phyloP scores from a whole-genome alignment of 64 coral and sea anemone genomes.

The Astreopora myriophthalma region DNA sequence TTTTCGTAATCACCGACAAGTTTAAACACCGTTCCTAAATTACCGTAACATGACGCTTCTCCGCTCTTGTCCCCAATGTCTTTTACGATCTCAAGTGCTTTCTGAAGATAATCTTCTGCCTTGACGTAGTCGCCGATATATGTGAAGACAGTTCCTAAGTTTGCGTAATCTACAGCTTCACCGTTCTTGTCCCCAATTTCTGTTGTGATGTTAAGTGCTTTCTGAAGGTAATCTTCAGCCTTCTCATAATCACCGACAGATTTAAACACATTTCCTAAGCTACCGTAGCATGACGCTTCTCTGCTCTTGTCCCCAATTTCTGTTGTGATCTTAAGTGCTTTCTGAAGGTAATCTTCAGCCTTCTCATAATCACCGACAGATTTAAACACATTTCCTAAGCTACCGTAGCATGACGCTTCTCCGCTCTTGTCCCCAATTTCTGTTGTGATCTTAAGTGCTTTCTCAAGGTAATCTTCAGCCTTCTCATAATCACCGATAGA shows the following conservation, averaged over 20 bases:
- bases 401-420: neutral
- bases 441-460: neutral
- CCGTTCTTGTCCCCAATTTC: neutral
- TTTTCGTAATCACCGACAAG: neutral
- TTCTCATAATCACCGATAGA: neutral
- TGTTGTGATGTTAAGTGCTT: neutral
- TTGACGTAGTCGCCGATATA: neutral
- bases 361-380: neutral
- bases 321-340: neutral
- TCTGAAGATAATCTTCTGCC: neutral
- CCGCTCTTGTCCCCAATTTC: neutral
- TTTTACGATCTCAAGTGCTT: neutral
- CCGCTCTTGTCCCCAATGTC: neutral
- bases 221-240: neutral
- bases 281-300: neutral
- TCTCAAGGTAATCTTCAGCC: neutral
- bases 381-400: neutral
- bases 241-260: neutral
- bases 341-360: neutral
- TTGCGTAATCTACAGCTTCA: neutral
- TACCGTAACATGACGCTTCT: neutral
- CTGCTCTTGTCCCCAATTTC: neutral
- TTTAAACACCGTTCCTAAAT: neutral
- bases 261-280: neutral
- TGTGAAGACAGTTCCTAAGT: neutral